Evolutionary conservation across 1,140 invertebrate genomes (phyloP), one percentile per base, ranked within the genome.

Genomic region (Drosophila sulfurigaster): DNA sequence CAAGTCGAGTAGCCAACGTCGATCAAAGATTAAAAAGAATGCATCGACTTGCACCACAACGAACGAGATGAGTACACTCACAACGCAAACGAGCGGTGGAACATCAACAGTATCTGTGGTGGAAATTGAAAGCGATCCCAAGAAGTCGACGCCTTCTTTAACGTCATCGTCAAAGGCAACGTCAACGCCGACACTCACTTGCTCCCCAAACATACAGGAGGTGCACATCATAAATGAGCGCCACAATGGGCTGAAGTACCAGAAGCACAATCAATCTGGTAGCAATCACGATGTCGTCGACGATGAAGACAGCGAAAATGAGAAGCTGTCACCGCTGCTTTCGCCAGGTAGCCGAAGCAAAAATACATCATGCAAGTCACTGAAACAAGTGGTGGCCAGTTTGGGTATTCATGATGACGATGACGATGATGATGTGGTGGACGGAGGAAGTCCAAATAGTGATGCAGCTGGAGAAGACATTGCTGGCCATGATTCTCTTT

Each of bases 301-400:
- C 58, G 96, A 96, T 89, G 96, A 96, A 78, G 96, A 97, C 81
- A 97, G 96, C 80, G 96, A 97, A 91, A 95, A 95, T 25, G 96
- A 97, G 91, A 95, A 96, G 81, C 91, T 97, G 16, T 97, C 96
- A 35, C 96, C 96, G 4, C 91, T 97, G 3, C 93, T 97, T 5
- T 95, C 95, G 43, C 94, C 94, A 2, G 91, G 93, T 51, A 94
- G 74, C 41, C 82, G 86, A 63, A 77, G 57, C 60, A 79, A 85
- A 45, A 81, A 78, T 32, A 59, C 54, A 15, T 81, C 78, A 1
- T 79, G n/a, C 32, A 89, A 89, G 43, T 79, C 86, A 0, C 58
- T 89, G 2, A 89, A 89, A 46, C 75, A 79, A 43, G 86, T 81
- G 35, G 85, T 81, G 1, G 81, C 79, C 13, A 71, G 51, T 3